Percentiles rank a stretch among this genome's conserved stretches.
Evolutionary conservation across 1,140 invertebrate species (phyloP).

Genomic region (Zelostemma sp.): DNA sequence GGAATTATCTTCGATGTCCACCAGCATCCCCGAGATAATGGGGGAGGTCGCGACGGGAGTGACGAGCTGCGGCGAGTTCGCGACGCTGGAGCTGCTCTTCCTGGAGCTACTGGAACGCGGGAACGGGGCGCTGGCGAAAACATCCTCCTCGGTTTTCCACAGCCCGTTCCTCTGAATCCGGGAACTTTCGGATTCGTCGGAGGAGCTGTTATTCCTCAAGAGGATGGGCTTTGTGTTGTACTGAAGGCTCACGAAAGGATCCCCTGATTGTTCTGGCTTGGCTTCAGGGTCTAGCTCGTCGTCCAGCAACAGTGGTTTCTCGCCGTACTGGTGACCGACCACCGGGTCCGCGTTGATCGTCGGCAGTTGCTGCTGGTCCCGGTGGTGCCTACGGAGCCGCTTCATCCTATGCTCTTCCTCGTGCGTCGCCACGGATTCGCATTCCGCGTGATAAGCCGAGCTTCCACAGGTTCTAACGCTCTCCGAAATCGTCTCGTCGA

Average conservation of each 20-base stretch:
- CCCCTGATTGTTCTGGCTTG: conserved; percentile 65
- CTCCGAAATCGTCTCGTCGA: conserved; percentile 77
- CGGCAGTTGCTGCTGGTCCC: conserved; percentile 19
- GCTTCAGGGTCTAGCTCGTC: conserved; percentile 81
- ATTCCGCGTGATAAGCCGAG: conserved; percentile 80
- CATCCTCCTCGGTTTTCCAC: conserved; percentile 72
- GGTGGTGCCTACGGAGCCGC: conserved; percentile 32
- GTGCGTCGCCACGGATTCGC: conserved; percentile 77
- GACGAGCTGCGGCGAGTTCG: conserved; percentile 47
- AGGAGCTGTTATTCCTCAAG: conserved; percentile 50
- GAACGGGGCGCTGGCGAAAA: conserved; percentile 83
- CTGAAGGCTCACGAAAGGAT: conserved; percentile 63
- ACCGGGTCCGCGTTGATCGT: conserved; percentile 64
- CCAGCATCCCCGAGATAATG: conserved; percentile 42
- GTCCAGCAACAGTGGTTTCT: conserved; percentile 82
- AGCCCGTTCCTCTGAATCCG: conserved; percentile 49
- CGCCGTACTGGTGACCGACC: conserved; percentile 84
- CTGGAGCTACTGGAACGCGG: conserved; percentile 68
- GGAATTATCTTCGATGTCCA: conserved; percentile 44
- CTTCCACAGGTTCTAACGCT: conserved; percentile 78
- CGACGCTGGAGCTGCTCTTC: conserved; percentile 55
- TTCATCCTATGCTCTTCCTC: conserved; percentile 71
- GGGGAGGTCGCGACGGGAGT: conserved; percentile 35
- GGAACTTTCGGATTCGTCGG: conserved; percentile 47
- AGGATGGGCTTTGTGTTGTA: conserved; percentile 51